These are phyloP conservation scores for Pseudococcus jackbeardsleyi DNA, from an alignment of 2,888 invertebrate genomes.

Conservation along the genomic window DNA sequence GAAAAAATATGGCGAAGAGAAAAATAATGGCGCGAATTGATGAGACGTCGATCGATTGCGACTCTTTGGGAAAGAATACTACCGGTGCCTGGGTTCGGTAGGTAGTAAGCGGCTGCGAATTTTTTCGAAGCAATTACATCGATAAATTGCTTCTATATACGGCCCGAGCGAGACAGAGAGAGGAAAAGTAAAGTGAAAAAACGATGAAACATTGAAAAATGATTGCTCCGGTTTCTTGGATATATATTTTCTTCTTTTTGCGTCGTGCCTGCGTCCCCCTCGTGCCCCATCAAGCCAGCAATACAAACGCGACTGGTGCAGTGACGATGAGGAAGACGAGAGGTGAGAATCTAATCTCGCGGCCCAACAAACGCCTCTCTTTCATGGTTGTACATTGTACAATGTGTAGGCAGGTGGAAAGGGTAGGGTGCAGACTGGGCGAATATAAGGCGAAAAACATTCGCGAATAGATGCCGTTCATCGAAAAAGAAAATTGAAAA, in stretches of 20 bases:
- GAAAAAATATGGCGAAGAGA: background rate
- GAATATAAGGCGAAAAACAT: background rate
- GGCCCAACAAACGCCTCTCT: background rate
- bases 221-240: slow-evolving; percentile 26
- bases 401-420: background rate
- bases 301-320: background rate
- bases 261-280: background rate
- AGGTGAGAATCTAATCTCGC: background rate
- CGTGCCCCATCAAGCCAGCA: background rate
- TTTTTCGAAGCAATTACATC: slow-evolving; percentile 47
- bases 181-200: slow-evolving; percentile 11
- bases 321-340: background rate
- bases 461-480: background rate
- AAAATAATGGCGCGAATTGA: background rate
- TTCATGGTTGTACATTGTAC: background rate
- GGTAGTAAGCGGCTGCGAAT: background rate
- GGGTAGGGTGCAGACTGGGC: background rate
- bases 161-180: background rate
- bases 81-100: background rate
- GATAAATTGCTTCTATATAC: slow-evolving; percentile 50
- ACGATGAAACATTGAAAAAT: slow-evolving; percentile 55
- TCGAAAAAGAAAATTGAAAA: slow-evolving; percentile 17
- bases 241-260: slow-evolving; percentile 16
- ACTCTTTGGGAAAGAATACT: background rate
- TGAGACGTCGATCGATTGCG: slow-evolving; percentile 7